Evolutionary conservation across 2,113 vertebrate genomes (phyloP), one percentile per base, ranked within the genome.

Genomic region (Stigmatopora argus): DNA sequence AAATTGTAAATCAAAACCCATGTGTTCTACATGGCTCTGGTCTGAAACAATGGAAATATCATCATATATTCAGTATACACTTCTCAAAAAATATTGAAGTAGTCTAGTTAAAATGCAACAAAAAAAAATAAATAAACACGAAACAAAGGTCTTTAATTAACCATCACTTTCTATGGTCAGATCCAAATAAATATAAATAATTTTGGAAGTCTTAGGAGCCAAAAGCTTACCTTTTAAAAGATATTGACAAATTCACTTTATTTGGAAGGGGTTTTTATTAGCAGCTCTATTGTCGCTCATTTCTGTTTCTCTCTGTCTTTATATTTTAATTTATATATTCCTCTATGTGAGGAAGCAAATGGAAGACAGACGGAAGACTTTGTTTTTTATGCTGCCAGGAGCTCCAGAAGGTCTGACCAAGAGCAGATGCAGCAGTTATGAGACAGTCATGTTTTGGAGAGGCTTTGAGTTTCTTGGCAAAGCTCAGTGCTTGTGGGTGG

Each of bases 381-480:
- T 72, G 64, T 62, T 71, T 79, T 56, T 67, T 38, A 35, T 53
- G 67, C 65, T 83, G 82, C 82, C 78, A 83, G 79, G 41, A 74
- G 71, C 78, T 82, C 70, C 77, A 77, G 73, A 72, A 78, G 72
- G 80, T 85, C 78, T 80, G 80, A 84, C 83, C 78, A 66, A 68
- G 80, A 86, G 79, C 85, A 89, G 86, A 87, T 86, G 83, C 83
- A 80, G 73, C 80, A 79, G 83, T 75, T 82, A 83, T 71, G 71
- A 82, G 78, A 77, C 67, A 49, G 65, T 69, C 60, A 73, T 81
- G 79, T 84, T 85, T 41, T 79, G 73, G 75, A 85, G 66, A 72
- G 74, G 71, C 73, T 80, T 80, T 75, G 70, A 83, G 74, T 73
- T 69, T 74, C 47, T 79, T 88, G 86, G 78, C 86, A 83, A 58